phyloP scores from a whole-genome alignment of 2,888 invertebrate genomes.

The Metellina segmentata region DNA sequence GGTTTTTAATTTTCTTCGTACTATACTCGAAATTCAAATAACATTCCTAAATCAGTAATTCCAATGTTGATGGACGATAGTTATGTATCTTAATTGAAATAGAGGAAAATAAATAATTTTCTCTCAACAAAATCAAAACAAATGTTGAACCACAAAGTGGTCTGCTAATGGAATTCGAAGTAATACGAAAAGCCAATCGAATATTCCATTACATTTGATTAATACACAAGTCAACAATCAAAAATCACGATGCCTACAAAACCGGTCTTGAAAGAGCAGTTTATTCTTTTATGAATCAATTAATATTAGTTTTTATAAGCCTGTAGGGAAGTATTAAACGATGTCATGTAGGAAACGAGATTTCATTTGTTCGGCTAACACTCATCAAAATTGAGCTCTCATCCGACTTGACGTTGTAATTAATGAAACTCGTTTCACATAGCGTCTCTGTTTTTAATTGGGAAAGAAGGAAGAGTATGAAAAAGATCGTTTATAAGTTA shows the following conservation, averaged over 20 bases:
- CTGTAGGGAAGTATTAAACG: background rate
- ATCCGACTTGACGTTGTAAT: background rate
- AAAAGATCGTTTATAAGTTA: background rate
- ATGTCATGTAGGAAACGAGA: background rate
- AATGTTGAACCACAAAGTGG: no score
- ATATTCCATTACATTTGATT: background rate
- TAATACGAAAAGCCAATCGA: background rate
- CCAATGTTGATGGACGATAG: no score
- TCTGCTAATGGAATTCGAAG: no score
- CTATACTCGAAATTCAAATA: no score
- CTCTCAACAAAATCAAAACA: no score
- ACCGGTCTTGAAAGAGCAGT: background rate
- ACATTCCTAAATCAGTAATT: no score
- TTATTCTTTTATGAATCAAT: background rate
- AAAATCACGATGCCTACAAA: background rate
- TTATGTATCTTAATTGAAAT: no score
- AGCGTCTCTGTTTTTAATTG: background rate
- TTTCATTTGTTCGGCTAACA: background rate
- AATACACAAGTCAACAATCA: background rate
- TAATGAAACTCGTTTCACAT: background rate
- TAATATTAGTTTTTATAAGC: background rate
- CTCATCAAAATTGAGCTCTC: background rate
- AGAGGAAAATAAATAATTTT: no score
- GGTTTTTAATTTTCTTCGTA: no score
- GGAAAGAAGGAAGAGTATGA: background rate